Base-by-base conservation (phyloP, 1,140 invertebrate species). In the Apolygus lucorum region DNA sequence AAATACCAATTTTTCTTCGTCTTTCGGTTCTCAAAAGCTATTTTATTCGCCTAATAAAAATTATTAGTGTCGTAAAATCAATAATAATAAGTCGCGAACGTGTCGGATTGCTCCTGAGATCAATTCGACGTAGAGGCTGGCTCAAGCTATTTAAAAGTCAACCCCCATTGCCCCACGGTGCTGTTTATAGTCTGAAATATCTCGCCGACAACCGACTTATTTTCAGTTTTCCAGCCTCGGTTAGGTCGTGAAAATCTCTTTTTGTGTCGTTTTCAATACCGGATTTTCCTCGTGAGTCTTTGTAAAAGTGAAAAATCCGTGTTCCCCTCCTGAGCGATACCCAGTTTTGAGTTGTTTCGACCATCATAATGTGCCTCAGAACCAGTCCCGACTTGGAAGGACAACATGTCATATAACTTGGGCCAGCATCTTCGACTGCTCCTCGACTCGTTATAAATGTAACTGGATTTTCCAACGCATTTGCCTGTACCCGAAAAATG, bases 101-200 rank as follows among this genome's bases (percentile, higher is more conserved):
- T n/a, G n/a, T n/a, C n/a, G n/a, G n/a, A n/a, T n/a, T n/a, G n/a
- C n/a, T n/a, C n/a, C n/a, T n/a, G n/a, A n/a, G n/a, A n/a, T n/a
- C n/a, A n/a, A n/a, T 59, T 22, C 22, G 11, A 59, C 54, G 11
- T 59, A 4, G 22, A 17, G 54, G 54, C 54, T 59, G 22, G 54
- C 54, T 59, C 8, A 59, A 59, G 54, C 54, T 59, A 59, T 59
- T 59, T 59, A 11, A 22, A 59, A 59, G 54, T 59, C 54, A 59
- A 59, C 54, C 63, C 63, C 25, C 63, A 65, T 59, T 72, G 29
- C 71, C 69, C 71, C 69, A 54, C 69, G 71, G 71, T 69, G 71
- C 71, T 72, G 71, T 72, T 72, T 72, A 72, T 72, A 72, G 71
- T 72, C 71, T 69, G 69, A 72, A 72, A 72, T 72, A 72, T 70